Conservation (phyloP, 2,113 vertebrate genomes). For the Indicator maculatus region DNA sequence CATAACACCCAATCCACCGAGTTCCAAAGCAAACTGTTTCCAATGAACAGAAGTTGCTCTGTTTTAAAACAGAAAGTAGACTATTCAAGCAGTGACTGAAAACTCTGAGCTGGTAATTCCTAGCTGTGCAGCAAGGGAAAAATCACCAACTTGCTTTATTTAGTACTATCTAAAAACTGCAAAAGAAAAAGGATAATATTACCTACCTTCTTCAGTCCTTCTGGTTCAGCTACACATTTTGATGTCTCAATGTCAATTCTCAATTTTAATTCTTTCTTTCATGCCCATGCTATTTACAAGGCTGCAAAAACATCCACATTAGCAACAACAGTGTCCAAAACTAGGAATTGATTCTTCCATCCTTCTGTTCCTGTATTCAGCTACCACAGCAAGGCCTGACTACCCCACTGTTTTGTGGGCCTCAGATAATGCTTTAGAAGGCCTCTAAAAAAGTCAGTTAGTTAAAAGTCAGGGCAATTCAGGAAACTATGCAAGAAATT, state of each 20-base stretch:
- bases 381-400: not conserved
- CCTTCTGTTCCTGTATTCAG: not conserved
- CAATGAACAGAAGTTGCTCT: conserved; percentile 76
- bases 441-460: not conserved
- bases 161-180: conserved; percentile 20
- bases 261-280: not conserved
- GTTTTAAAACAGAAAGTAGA: conserved; percentile 76
- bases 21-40: conserved; percentile 76
- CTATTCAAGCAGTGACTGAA: conserved; percentile 69
- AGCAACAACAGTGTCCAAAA: not conserved
- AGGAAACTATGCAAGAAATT: not conserved
- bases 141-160: conserved; percentile 32
- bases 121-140: not conserved
- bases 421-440: not conserved
- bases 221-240: not conserved
- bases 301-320: not conserved
- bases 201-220: not conserved
- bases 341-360: not conserved
- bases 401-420: not conserved
- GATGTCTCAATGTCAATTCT: not conserved
- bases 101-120: conserved; percentile 52
- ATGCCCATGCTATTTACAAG: not conserved
- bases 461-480: not conserved
- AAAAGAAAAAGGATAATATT: conserved; percentile 36
- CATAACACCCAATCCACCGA: conserved; percentile 26